These are phyloP conservation scores for Lucilia cuprina DNA, from an alignment of 1,140 invertebrate species.

Conservation along the genomic window DNA sequence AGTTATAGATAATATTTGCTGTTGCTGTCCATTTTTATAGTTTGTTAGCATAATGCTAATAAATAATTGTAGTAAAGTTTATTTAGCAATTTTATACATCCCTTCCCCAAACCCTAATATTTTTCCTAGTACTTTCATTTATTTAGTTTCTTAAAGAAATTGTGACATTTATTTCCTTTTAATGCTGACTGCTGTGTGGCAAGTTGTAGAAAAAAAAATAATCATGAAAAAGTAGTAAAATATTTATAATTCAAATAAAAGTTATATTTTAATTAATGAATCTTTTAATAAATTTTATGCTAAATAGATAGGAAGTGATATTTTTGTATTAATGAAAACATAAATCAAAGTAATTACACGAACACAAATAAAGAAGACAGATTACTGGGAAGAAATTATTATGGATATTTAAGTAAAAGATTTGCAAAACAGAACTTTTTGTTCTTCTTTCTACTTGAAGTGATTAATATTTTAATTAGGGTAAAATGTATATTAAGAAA, in stretches of 20 bases:
- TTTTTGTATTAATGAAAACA: neutral
- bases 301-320: neutral
- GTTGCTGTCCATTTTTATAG: neutral
- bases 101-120: neutral
- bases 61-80: neutral
- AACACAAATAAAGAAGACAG: neutral
- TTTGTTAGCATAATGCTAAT: neutral
- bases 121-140: neutral
- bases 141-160: neutral
- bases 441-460: neutral
- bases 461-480: neutral
- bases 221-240: neutral
- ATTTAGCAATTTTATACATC: neutral
- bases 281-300: neutral
- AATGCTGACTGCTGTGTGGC: neutral
- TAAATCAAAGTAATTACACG: neutral
- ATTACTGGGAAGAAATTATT: neutral
- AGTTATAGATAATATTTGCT: neutral
- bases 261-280: neutral
- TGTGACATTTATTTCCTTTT: slow-evolving; percentile 2
- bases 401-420: neutral
- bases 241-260: neutral
- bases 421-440: neutral
- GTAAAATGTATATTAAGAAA: neutral
- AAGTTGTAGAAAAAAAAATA: neutral